Evolutionary conservation across 1,140 invertebrate genomes (phyloP).

Genomic region (Potamilus streckersoni): DNA sequence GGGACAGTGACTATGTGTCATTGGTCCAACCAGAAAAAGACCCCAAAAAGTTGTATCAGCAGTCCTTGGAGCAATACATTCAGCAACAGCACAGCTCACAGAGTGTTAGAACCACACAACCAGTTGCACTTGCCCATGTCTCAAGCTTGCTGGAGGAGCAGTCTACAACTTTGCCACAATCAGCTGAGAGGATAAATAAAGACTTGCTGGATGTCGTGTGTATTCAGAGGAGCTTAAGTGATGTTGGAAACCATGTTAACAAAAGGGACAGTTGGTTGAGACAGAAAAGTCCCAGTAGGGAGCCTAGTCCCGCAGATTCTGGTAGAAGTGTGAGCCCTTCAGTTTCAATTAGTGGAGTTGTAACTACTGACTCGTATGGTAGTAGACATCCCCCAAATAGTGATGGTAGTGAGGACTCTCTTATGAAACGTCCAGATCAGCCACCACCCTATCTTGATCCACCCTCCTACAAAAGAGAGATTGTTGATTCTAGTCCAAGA

Average conservation of each 20-base stretch:
- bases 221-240: too few relatives aligned
- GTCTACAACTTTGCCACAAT: too few relatives aligned
- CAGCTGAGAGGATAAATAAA: too few relatives aligned
- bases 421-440: conserved; percentile 14
- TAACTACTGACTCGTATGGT: background rate
- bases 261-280: too few relatives aligned
- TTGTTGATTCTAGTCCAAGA: conserved; percentile 28
- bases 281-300: too few relatives aligned
- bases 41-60: conserved; percentile 21
- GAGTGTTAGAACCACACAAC: too few relatives aligned
- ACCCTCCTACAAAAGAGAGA: conserved; percentile 20
- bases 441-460: conserved; percentile 30
- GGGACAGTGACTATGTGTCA: conserved; percentile 5
- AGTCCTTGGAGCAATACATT: conserved; percentile 23
- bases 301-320: too few relatives aligned
- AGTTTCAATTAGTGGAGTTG: background rate
- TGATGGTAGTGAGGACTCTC: conserved; percentile 6
- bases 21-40: conserved; percentile 9
- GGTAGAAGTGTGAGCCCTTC: too few relatives aligned
- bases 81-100: conserved; percentile 10
- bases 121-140: too few relatives aligned
- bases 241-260: too few relatives aligned
- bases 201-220: too few relatives aligned
- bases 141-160: too few relatives aligned
- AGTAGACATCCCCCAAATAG: background rate